Percentiles rank a stretch among this genome's conserved stretches.
Conservation (phyloP, 2,888 invertebrate genomes). For the Stenolophus ochropezus region DNA sequence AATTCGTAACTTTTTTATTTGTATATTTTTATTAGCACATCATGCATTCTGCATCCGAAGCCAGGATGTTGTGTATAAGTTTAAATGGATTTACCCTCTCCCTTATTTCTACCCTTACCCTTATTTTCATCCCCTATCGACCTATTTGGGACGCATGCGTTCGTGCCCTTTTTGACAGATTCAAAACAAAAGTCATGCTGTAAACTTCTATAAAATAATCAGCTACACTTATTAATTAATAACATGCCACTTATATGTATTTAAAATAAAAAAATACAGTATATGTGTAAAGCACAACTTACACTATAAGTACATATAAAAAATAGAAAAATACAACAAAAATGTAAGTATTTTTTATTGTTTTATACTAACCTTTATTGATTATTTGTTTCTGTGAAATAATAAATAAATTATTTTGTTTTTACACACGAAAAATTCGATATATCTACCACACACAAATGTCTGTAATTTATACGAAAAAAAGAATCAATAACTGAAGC, state of each 20-base stretch:
- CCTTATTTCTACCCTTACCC: neutral
- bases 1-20: too few species aligned
- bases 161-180: neutral
- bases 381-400: neutral
- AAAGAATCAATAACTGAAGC: neutral
- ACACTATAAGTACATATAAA: neutral
- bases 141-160: neutral
- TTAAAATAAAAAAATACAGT: neutral
- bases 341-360: neutral
- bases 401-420: neutral
- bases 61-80: neutral
- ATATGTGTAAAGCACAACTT: neutral
- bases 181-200: neutral
- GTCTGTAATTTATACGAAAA: neutral
- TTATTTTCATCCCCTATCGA: neutral
- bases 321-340: neutral
- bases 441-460: neutral
- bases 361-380: neutral
- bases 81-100: neutral
- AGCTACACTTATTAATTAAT: neutral
- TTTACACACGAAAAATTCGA: neutral
- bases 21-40: too few species aligned
- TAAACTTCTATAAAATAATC: neutral
- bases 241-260: neutral
- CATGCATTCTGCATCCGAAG: too few species aligned